These are phyloP conservation scores for Epinephelus fuscoguttatus DNA, from an alignment of 2,113 vertebrate genomes.

Conservation along the genomic window DNA sequence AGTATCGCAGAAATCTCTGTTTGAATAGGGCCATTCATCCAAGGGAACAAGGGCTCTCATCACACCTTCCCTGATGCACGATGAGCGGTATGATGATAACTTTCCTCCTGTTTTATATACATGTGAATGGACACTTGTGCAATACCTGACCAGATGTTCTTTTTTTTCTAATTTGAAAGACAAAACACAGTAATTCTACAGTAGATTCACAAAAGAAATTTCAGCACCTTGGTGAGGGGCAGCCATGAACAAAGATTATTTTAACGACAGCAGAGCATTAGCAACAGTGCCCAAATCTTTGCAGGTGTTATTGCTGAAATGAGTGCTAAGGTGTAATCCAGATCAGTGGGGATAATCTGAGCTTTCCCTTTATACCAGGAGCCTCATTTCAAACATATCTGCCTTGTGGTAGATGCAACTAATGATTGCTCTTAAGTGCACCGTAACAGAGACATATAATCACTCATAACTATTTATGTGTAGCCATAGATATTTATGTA, in stretches of 20 bases:
- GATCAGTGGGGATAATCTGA: background rate
- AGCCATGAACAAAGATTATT: background rate
- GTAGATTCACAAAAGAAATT: background rate
- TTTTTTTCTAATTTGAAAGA: background rate
- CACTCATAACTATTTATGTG: background rate
- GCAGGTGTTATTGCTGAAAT: background rate
- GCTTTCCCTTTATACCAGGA: background rate
- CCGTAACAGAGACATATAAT: background rate
- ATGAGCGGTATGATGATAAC: background rate
- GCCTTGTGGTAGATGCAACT: constrained; percentile 1
- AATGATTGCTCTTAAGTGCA: background rate
- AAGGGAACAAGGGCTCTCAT: constrained; percentile 7
- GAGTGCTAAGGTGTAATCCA: background rate
- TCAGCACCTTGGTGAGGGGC: accelerated
- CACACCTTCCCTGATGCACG: constrained; percentile 1
- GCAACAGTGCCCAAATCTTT: background rate
- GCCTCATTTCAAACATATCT: constrained; percentile 17
- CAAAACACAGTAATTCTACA: background rate
- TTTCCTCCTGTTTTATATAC: background rate
- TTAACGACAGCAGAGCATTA: background rate
- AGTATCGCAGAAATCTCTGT: no score
- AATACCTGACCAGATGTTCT: background rate
- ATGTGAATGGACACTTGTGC: constrained; percentile 9
- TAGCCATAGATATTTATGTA: background rate
- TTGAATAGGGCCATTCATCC: background rate